Evolutionary conservation across 2,888 invertebrate genomes (phyloP).

Genomic region (Odontomyia ornata): DNA sequence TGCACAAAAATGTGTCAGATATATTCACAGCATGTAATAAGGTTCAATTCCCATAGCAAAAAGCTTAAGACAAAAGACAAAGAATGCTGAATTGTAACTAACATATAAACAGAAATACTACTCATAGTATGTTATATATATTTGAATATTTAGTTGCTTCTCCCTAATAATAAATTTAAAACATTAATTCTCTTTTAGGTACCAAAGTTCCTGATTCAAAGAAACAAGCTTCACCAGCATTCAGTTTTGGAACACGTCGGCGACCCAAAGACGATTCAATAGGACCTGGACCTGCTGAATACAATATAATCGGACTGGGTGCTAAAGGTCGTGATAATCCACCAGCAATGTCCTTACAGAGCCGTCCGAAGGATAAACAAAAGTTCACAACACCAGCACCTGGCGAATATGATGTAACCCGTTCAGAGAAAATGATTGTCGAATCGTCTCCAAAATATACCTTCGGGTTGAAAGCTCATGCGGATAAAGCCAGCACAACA

Average conservation of each 20-base stretch:
- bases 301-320: constrained; percentile 86
- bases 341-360: constrained; percentile 81
- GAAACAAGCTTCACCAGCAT: constrained; percentile 81
- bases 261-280: constrained; percentile 67
- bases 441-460: constrained; percentile 74
- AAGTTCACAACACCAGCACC: constrained; percentile 80
- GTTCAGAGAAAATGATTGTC: constrained; percentile 67
- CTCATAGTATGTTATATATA: no score
- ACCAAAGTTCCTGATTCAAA: constrained; percentile 81
- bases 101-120: no score
- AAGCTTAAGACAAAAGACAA: no score
- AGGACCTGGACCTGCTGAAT: constrained; percentile 91
- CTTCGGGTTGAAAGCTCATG: constrained; percentile 75
- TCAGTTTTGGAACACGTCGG: constrained; percentile 77
- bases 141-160: no score
- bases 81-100: no score
- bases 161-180: no score
- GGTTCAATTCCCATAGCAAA: no score
- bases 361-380: constrained; percentile 67
- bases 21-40: no score
- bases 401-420: constrained; percentile 87
- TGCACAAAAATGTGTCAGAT: no score
- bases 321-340: constrained; percentile 82
- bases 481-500: constrained; percentile 70
- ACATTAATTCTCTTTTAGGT: constrained; percentile 68